These are phyloP conservation scores for Porites lobata DNA, from an alignment of 92 coral and sea anemone species.

Conservation along the genomic window DNA sequence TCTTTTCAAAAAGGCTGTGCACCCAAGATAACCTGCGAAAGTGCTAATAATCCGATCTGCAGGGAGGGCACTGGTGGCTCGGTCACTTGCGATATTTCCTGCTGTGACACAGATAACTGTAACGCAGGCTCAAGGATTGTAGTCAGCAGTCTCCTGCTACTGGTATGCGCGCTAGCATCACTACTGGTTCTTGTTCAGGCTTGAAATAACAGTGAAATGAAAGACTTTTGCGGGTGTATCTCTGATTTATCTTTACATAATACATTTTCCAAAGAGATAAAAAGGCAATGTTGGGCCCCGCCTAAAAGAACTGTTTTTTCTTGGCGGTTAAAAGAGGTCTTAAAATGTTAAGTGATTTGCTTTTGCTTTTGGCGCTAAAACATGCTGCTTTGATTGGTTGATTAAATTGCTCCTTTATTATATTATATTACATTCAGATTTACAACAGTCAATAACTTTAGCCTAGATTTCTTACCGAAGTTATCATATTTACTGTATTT, in stretches of 20 bases:
- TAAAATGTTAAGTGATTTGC: no score
- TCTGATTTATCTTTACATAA: no score
- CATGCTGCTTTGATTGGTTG: no score
- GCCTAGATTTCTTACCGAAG: no score
- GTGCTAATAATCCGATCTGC: not conserved
- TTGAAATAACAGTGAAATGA: not conserved
- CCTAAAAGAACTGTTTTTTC: no score
- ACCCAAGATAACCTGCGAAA: not conserved
- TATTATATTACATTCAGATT: no score
- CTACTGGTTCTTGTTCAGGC: not conserved
- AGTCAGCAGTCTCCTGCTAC: not conserved
- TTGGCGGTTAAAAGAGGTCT: no score
- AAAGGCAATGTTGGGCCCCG: no score
- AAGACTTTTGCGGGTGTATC: not conserved
- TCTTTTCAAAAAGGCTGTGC: not conserved
- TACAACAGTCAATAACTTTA: no score
- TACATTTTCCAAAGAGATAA: not conserved
- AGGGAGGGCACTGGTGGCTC: not conserved
- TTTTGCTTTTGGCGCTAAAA: no score
- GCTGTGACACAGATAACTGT: constrained; percentile 29
- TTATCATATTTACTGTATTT: no score
- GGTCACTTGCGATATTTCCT: constrained; percentile 16
- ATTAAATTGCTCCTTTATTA: no score
- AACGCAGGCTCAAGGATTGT: not conserved
- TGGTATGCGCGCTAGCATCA: constrained; percentile 10